Percentiles rank a stretch among this genome's conserved stretches.
These are phyloP conservation scores for Scaptomyza pallida DNA, from an alignment of 1,140 invertebrate genomes.

Conservation along the genomic window DNA sequence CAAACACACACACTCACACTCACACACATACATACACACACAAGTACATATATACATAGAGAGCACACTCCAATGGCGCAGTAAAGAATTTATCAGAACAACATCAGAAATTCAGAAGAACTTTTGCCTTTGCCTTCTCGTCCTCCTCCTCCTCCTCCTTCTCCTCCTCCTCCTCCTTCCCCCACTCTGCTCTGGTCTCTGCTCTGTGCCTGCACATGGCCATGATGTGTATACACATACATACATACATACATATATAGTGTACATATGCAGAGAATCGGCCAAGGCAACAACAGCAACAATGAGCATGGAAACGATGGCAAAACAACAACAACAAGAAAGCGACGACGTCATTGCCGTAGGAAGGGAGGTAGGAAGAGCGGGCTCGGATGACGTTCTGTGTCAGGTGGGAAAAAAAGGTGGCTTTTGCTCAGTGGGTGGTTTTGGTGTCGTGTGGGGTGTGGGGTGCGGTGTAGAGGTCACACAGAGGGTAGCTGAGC, in stretches of 20 bases:
- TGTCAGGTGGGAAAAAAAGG: slow-evolving; percentile 38
- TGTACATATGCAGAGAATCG: slow-evolving; percentile 65
- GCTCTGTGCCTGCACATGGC: slow-evolving; percentile 12
- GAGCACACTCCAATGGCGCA: slow-evolving; percentile 44
- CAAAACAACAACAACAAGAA: slow-evolving; percentile 18
- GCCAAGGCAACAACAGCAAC: slow-evolving; percentile 69
- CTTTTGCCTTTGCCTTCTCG: too few species aligned
- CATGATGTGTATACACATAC: slow-evolving; percentile 43
- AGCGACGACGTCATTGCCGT: slow-evolving; percentile 72
- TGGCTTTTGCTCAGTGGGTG: slow-evolving; percentile 19
- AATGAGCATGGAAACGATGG: slow-evolving; percentile 19
- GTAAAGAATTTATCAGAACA: slow-evolving; percentile 79
- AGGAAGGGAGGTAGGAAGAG: neutral
- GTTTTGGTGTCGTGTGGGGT: slow-evolving; percentile 12
- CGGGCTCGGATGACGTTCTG: slow-evolving; percentile 8
- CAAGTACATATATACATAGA: neutral
- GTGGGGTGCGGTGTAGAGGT: slow-evolving; percentile 53
- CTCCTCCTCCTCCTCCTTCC: too few species aligned
- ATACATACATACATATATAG: slow-evolving; percentile 25
- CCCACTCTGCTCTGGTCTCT: neutral
- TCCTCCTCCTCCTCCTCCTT: too few species aligned
- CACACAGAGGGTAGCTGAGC: slow-evolving; percentile 72
- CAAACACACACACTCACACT: neutral
- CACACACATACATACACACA: neutral
- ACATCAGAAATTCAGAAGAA: slow-evolving; percentile 83